Evolutionary conservation across 2,888 invertebrate genomes (phyloP), one percentile per base, ranked within the genome.

Genomic region (Sesamia inferens): DNA sequence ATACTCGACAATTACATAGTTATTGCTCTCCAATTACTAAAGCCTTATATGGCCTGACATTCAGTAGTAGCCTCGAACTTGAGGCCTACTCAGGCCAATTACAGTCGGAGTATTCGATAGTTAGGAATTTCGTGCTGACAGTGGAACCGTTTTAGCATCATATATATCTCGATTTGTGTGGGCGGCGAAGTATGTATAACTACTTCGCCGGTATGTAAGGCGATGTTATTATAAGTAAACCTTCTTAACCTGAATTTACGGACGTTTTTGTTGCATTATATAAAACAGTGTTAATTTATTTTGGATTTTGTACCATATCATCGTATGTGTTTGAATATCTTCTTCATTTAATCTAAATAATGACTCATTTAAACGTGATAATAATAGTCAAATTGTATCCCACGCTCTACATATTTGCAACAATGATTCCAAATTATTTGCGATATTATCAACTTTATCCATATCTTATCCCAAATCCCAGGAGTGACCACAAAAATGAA

Each of bases 21-120:
- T 62, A 64, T 69, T 66, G 59, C 69, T 68, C 68, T 76, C 75
- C 68, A 78, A 76, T 85, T 82, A 63, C 71, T 65, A 22, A 57
- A 13, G 16, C 84, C 82, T 70, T 87, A 84, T 83, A 87, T 78
- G 85, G 86, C 57, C 24, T 63, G 58, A 58, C 61, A 75, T 78
- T 71, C 55, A 71, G 59, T 78, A 70, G 73, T 84, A 74, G 51
- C 87, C 87, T 84, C 86, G 85, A 86, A 87, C 85, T 86, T 86
- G 84, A 83, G 72, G 78, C 84, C 72, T 82, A 78, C 68, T 71
- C 85, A 79, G 57, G 68, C 84, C 79, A 82, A 81, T 83, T 85
- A 76, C 71, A 64, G 72, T 78, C 83, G 75, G 70, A 48, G 79
- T 85, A 87, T 81, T 79, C 67, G 63, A 81, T 85, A 69, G 78